These are phyloP conservation scores for Drosophila melanica DNA, from an alignment of 1,140 invertebrate species.

Conservation along the genomic window DNA sequence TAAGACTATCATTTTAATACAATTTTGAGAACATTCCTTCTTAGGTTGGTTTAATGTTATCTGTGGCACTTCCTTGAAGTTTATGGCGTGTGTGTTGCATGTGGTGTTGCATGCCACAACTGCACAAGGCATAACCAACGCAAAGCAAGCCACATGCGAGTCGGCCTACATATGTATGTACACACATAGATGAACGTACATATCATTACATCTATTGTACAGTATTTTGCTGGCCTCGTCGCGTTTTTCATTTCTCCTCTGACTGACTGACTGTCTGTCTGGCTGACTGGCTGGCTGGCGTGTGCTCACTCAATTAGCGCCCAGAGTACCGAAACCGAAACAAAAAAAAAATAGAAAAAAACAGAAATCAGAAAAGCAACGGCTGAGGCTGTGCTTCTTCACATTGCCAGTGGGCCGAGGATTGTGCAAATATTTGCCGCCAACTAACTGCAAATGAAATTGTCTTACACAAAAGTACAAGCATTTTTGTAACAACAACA, in stretches of 20 bases:
- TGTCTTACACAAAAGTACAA: slow-evolving; percentile 53
- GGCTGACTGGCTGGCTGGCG: slow-evolving; percentile 55
- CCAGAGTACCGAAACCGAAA: slow-evolving; percentile 75
- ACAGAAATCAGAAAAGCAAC: slow-evolving; percentile 20
- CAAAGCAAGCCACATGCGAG: slow-evolving; percentile 13
- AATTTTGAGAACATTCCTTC: background rate
- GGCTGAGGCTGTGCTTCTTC: slow-evolving; percentile 16
- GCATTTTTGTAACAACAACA: slow-evolving; percentile 29
- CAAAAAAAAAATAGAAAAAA: slow-evolving; percentile 52
- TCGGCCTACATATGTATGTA: slow-evolving; percentile 61
- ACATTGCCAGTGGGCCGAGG: slow-evolving; percentile 53
- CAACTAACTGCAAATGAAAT: slow-evolving; percentile 77
- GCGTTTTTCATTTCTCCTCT: slow-evolving; percentile 82
- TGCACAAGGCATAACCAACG: slow-evolving; percentile 58
- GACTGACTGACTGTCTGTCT: slow-evolving; percentile 26
- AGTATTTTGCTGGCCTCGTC: slow-evolving; percentile 63
- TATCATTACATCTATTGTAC: slow-evolving; percentile 49
- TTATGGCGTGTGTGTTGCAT: slow-evolving; percentile 66
- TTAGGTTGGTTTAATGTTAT: slow-evolving; percentile 33
- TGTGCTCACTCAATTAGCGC: slow-evolving; percentile 81
- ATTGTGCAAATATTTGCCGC: slow-evolving; percentile 78
- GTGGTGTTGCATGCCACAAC: slow-evolving; percentile 60
- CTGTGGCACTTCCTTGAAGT: slow-evolving; percentile 70
- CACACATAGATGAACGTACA: slow-evolving; percentile 17
- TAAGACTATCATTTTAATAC: background rate